Conservation (phyloP, 2,113 vertebrate species). For the Taurulus bubalis region DNA sequence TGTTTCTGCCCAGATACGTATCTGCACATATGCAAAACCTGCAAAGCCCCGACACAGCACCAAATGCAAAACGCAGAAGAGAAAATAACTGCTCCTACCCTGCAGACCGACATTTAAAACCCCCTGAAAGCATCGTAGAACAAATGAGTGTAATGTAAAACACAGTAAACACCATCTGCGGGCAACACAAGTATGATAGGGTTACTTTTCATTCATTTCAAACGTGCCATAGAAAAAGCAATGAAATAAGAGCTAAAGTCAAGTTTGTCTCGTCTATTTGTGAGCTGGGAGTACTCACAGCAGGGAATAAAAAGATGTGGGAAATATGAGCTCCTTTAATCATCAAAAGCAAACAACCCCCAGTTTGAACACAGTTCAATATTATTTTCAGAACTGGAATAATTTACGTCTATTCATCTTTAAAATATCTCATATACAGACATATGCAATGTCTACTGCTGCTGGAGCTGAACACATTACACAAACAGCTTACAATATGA, state of each 20-base stretch:
- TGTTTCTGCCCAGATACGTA: constrained; percentile 57
- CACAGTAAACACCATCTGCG: constrained; percentile 28
- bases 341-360: constrained; percentile 35
- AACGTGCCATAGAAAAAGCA: constrained; percentile 5
- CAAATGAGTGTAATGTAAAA: constrained; percentile 25
- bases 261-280: not conserved
- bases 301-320: not conserved
- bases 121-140: not conserved
- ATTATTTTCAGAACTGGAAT: not conserved
- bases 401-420: not conserved
- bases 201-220: constrained; percentile 33
- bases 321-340: constrained; percentile 21
- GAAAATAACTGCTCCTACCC: constrained; percentile 20
- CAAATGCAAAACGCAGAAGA: constrained; percentile 73
- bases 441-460: not conserved
- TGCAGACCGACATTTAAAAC: constrained; percentile 10
- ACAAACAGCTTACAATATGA: not conserved
- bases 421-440: not conserved
- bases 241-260: not conserved
- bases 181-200: not conserved
- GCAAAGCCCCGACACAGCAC: constrained; percentile 11
- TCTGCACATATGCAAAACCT: constrained; percentile 77
- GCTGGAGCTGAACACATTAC: not conserved
- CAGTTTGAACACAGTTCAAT: not conserved
- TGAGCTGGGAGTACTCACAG: not conserved